phyloP scores from a whole-genome alignment of 2,113 vertebrate genomes.

The Micronisus gabar region DNA sequence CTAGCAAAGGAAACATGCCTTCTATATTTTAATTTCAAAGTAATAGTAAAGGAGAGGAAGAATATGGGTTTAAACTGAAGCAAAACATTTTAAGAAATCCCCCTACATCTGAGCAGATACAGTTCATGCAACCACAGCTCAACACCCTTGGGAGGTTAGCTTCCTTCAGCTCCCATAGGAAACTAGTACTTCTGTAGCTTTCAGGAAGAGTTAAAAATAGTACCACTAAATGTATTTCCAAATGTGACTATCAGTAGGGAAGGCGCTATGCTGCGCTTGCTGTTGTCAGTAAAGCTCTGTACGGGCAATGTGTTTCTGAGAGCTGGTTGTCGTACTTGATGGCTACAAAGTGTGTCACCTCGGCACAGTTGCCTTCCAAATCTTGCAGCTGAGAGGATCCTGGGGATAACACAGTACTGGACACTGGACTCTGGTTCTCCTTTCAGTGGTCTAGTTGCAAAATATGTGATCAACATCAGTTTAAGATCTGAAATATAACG shows the following conservation, averaged over 20 bases:
- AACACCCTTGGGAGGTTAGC: background rate
- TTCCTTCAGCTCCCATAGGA: constrained; percentile 14
- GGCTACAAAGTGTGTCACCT: background rate
- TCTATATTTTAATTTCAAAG: background rate
- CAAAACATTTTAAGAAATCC: background rate
- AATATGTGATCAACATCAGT: background rate
- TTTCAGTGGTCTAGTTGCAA: background rate
- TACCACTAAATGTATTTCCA: constrained; percentile 37
- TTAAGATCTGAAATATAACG: background rate
- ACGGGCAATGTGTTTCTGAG: background rate
- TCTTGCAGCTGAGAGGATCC: background rate
- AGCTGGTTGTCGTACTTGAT: background rate
- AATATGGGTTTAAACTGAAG: background rate
- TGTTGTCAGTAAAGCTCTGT: background rate
- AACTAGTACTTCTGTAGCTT: background rate
- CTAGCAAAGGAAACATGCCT: background rate
- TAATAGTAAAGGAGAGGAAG: background rate
- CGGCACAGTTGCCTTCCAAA: background rate
- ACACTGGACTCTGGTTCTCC: background rate
- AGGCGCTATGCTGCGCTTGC: background rate
- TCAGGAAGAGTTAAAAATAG: constrained; percentile 57
- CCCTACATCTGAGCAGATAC: background rate
- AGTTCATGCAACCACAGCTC: background rate
- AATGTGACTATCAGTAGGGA: background rate
- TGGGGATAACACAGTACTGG: background rate